Evolutionary conservation across 2,113 vertebrate species (phyloP), one percentile per base, ranked within the genome.

Genomic region (Circaetus cinerascens): DNA sequence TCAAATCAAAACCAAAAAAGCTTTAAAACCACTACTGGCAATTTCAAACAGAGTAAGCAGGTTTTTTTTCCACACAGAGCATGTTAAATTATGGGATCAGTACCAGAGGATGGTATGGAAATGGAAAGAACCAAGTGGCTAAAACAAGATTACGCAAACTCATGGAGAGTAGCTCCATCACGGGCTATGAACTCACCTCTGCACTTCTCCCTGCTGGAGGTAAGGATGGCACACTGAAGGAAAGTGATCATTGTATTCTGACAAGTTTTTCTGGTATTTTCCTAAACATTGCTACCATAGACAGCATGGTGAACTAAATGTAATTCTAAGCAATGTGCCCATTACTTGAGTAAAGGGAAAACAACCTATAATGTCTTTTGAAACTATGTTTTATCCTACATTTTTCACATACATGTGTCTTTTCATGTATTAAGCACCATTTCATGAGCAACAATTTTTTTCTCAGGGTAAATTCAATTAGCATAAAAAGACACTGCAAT

Each of bases 101-200:
- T 11, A 23, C 69, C 22, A 23, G 69, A 34, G 15, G 60, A 27
- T 3, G 18, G 36, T 7, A 41, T 12, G 59, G 43, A 14, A 67
- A 30, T 0, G 1, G 30, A 19, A 41, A 26, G 73, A 51, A 9
- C 38, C 11, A 4, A 16, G 59, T 1, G 6, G 16, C 12, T 55
- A 10, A 19, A 53, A 20, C 27, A 12, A 48, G 45, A 36, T 2
- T 2, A 36, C 22, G 12, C 10, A 3, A 15, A 5, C 36, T 16
- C 13, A 20, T 2, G 6, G 55, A 38, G 40, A 17, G 27, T 1
- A 10, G 56, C 56, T 19, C 64, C 32, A 2, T 13, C 34, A 4
- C 0, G 34, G 45, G 46, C 73, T 13, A 9, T 4, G 15, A n/a
- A 20, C 29, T 19, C 75, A 6, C 15, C 41, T 7, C 64, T 8